These are phyloP conservation scores for Enteromius anoplus DNA, from an alignment of 2,797 vertebrate genomes.

Conservation along the genomic window DNA sequence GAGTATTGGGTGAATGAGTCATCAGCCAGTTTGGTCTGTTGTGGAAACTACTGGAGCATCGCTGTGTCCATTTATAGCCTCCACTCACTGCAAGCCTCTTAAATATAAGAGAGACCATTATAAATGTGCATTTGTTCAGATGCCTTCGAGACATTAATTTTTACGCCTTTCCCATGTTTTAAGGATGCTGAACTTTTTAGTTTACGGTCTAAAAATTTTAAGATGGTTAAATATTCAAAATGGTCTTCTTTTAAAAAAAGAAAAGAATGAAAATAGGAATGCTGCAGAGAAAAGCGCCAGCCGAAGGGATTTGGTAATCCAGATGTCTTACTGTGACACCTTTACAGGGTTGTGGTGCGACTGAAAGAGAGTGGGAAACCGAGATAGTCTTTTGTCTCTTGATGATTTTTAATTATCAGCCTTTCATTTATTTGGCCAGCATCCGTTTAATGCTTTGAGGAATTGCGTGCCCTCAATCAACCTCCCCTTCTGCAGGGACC, in stretches of 20 bases:
- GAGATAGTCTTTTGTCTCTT: constrained; percentile 59
- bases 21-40: constrained; percentile 41
- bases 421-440: constrained; percentile 74
- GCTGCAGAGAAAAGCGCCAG: constrained; percentile 6
- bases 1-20: constrained; percentile 44
- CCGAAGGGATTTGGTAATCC: constrained; percentile 24
- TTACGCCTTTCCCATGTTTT: neutral
- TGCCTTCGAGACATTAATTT: constrained; percentile 8
- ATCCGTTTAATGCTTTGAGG: constrained; percentile 70
- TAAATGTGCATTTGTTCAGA: constrained; percentile 25
- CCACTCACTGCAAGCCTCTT: constrained; percentile 33
- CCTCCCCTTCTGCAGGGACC: constrained; percentile 67
- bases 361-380: constrained; percentile 36
- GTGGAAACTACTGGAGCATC: constrained; percentile 40
- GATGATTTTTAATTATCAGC: constrained; percentile 71
- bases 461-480: constrained; percentile 75
- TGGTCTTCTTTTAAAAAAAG: neutral
- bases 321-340: constrained; percentile 32
- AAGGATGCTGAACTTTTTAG: constrained; percentile 7
- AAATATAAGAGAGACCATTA: neutral
- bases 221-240: neutral
- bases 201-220: neutral
- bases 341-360: constrained; percentile 36
- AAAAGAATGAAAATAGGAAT: neutral
- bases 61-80: constrained; percentile 47